These are phyloP conservation scores for Heliconius melpomene DNA, from an alignment of 1,140 invertebrate species.

Conservation along the genomic window DNA sequence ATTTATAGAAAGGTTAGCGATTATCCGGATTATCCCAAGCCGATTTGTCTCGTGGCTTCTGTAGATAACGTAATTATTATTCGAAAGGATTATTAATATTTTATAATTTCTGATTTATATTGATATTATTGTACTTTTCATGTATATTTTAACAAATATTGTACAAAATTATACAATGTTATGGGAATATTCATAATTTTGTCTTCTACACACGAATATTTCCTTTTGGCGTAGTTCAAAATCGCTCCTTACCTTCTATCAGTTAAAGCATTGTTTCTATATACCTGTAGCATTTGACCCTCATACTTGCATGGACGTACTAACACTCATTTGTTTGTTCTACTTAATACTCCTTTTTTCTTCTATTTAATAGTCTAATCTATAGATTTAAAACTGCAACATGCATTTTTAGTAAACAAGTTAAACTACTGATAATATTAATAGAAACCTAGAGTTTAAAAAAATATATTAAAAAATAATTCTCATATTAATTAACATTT, in stretches of 20 bases:
- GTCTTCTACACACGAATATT: background rate
- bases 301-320: no score
- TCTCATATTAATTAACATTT: background rate
- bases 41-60: conserved; percentile 5
- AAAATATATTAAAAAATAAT: background rate
- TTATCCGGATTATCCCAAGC: background rate
- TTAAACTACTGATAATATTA: no score
- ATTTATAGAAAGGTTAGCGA: background rate
- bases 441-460: no score
- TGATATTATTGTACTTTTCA: no score
- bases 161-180: background rate
- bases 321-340: no score
- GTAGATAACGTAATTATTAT: background rate
- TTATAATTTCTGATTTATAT: background rate
- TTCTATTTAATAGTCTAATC: no score
- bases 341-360: no score
- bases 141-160: no score
- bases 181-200: background rate
- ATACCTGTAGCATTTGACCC: no score
- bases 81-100: background rate
- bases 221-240: background rate
- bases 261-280: background rate
- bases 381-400: no score
- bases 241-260: background rate
- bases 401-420: no score